A percentile compares a stretch with the other conserved stretches of the same genome.
Conservation (phyloP, 2,888 invertebrate species). For the Leucoma salicis region DNA sequence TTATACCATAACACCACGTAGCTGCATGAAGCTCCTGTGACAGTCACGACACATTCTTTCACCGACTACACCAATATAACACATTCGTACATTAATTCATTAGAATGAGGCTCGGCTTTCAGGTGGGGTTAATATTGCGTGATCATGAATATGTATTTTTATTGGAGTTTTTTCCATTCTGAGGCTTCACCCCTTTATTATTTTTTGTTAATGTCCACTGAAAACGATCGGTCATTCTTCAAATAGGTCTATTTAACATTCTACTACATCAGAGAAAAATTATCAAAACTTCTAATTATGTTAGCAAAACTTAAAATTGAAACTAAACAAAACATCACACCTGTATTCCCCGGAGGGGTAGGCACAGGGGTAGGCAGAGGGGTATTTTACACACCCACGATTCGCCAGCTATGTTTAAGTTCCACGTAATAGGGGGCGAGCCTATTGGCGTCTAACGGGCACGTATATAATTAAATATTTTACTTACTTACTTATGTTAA, state of each 20-base stretch:
- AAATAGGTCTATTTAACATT: slow-evolving; percentile 32
- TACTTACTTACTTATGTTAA: no score
- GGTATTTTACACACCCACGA: no score
- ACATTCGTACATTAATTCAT: slow-evolving; percentile 39
- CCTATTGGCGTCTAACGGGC: no score
- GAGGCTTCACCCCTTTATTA: slow-evolving; percentile 47
- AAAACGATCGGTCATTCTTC: slow-evolving; percentile 41
- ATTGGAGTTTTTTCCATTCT: slow-evolving; percentile 51
- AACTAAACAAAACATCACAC: no score
- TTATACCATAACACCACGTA: slow-evolving; percentile 6
- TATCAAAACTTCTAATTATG: no score
- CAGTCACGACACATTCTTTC: slow-evolving; percentile 28
- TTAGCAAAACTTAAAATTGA: no score
- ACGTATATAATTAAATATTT: no score
- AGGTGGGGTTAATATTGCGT: slow-evolving; percentile 60
- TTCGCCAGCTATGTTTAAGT: no score
- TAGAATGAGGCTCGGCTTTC: slow-evolving; percentile 63
- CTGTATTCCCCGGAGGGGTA: no score
- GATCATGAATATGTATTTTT: slow-evolving; percentile 65
- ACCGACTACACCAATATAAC: slow-evolving; percentile 22
- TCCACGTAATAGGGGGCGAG: no score
- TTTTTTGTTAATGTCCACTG: slow-evolving; percentile 41
- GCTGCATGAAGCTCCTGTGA: slow-evolving; percentile 13
- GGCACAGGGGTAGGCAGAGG: no score
- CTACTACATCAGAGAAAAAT: no score